Percentiles rank a stretch among this genome's conserved stretches.
These are phyloP conservation scores for Microtus pennsylvanicus DNA, from an alignment of 2,113 vertebrate species.

Conservation along the genomic window DNA sequence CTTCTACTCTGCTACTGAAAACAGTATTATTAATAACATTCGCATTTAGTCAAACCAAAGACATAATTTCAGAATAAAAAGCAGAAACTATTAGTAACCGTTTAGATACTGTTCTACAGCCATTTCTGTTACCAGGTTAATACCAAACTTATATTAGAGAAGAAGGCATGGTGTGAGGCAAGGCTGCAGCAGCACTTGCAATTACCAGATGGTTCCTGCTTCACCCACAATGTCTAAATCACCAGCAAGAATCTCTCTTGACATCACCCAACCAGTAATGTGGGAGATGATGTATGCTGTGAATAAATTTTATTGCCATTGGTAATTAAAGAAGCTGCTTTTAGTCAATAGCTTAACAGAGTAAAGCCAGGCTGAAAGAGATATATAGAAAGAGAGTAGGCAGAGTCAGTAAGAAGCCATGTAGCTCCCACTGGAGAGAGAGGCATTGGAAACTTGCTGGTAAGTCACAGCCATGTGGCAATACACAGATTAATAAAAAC, in stretches of 20 bases:
- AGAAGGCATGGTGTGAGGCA: rapidly evolving
- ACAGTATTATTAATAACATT: neutral
- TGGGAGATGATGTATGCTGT: too few relatives aligned
- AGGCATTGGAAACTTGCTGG: too few relatives aligned
- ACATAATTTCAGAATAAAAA: neutral
- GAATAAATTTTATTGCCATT: too few relatives aligned
- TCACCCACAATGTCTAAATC: neutral
- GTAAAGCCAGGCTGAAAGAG: too few relatives aligned
- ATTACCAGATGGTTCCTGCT: neutral
- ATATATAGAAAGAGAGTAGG: too few relatives aligned
- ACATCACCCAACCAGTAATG: neutral
- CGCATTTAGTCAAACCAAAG: neutral
- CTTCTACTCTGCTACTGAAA: too few relatives aligned
- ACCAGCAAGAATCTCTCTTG: neutral
- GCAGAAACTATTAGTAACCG: neutral
- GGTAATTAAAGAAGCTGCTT: too few relatives aligned
- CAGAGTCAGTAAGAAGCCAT: too few relatives aligned
- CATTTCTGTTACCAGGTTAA: neutral
- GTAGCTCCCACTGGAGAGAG: too few relatives aligned
- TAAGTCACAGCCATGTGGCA: too few relatives aligned
- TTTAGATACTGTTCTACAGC: neutral
- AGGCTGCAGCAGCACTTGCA: rapidly evolving
- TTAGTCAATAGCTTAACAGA: too few relatives aligned
- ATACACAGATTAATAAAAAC: too few relatives aligned
- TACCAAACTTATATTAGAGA: neutral